Conservation (phyloP, 1,140 invertebrate species). For the Pristionchus pacificus region DNA sequence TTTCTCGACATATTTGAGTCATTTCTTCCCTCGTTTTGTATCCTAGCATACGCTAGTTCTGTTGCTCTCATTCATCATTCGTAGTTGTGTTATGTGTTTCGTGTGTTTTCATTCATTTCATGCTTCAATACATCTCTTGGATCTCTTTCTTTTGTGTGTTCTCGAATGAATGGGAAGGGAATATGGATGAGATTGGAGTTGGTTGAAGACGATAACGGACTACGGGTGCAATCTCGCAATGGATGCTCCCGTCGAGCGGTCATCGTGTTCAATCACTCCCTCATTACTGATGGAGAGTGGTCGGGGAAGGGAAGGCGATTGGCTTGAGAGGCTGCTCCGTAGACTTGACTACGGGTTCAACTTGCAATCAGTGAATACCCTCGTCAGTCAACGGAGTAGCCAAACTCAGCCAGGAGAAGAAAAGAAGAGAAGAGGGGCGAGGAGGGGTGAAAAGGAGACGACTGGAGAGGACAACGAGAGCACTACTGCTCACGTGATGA, state of each 20-base stretch:
- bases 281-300: neutral
- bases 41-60: too few relatives aligned
- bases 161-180: neutral
- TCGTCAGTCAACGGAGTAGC: neutral
- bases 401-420: neutral
- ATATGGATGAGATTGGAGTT: too few relatives aligned
- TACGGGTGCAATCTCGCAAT: neutral
- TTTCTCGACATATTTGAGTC: too few relatives aligned
- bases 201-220: too few relatives aligned
- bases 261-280: too few relatives aligned
- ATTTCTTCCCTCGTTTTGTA: too few relatives aligned
- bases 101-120: too few relatives aligned
- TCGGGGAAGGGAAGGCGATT: neutral
- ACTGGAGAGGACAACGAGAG: neutral
- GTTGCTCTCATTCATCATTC: too few relatives aligned
- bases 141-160: neutral
- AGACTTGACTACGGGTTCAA: neutral
- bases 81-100: too few relatives aligned
- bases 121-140: too few relatives aligned
- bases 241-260: neutral
- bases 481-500: neutral
- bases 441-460: neutral
- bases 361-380: neutral
- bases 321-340: neutral
- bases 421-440: too few relatives aligned